Evolutionary conservation across 1,140 invertebrate genomes (phyloP), one percentile per base, ranked within the genome.

Genomic region (Wasmannia auropunctata): DNA sequence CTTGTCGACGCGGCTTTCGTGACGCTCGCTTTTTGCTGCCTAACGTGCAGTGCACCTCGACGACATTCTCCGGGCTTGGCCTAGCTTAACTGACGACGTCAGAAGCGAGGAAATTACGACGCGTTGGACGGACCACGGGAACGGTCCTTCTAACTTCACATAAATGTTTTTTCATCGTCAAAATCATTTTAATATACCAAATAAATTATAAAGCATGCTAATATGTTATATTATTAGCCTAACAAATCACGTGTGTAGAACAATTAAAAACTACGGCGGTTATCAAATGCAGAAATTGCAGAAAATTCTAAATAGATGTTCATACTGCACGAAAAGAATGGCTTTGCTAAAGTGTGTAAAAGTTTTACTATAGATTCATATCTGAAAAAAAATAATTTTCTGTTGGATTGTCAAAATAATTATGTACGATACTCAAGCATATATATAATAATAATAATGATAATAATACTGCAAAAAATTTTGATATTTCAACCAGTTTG

Each of bases 1-100:
- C 58, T 85, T 58, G 79, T 83, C 79, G 67, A 72, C 79, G 51
- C n/a, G n/a, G n/a, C n/a, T 58, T 22, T 46, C n/a, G 79, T 46
- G 28, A 58, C 25, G 65, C 19, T 56, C 49, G 79, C 16, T 51
- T 80, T 79, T 79, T 25, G 62, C 31, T 22, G n/a, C 28, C 14
- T 63, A 25, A 11, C 19, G 51, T 34, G 19, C 49, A 83, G n/a
- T n/a, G n/a, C n/a, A n/a, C n/a, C n/a, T 25, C 40, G 37, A 22
- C 25, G 37, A 46, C 37, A 65, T n/a, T 22, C 54, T 31, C 37
- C 67, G 51, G n/a, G 37, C 60, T 79, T 43, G 31, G 74, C 19
- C 14, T n/a, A 79, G 28, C 76, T 58, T 58, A 46, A 40, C 28
- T 43, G 25, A 56, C 10, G 51, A 54, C 46, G 40, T 40, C 25